Percentiles rank a stretch among this genome's conserved stretches.
phyloP scores from a whole-genome alignment of 2,888 invertebrate species.

The Crioceris asparagi region DNA sequence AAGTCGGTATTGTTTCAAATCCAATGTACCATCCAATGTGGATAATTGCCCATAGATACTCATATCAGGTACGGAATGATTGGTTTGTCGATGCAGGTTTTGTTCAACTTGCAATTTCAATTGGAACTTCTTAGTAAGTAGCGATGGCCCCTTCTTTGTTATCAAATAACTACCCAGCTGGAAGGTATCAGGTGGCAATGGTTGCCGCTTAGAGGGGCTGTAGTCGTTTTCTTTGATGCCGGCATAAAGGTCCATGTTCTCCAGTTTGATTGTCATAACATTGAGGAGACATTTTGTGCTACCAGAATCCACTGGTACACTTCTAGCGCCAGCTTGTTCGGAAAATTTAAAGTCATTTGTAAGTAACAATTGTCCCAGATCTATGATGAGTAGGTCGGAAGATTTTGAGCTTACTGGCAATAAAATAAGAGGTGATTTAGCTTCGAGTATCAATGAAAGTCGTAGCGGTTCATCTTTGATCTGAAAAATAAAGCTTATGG shows the following conservation, averaged over 20 bases:
- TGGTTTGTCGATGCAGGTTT: constrained; percentile 55
- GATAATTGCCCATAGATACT: constrained; percentile 76
- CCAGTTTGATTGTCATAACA: constrained; percentile 59
- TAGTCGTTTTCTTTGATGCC: constrained; percentile 38
- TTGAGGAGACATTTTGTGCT: constrained; percentile 55
- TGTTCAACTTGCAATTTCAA: constrained; percentile 71
- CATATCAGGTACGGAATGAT: constrained; percentile 62
- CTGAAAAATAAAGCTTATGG: constrained; percentile 18
- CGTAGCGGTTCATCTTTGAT: constrained; percentile 36
- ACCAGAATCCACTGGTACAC: constrained; percentile 34
- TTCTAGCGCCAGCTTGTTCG: constrained; percentile 45
- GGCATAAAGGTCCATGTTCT: constrained; percentile 67
- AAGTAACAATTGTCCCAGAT: constrained; percentile 67
- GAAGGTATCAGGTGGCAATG: constrained; percentile 19
- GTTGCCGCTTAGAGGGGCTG: constrained; percentile 20
- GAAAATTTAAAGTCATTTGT: constrained; percentile 64
- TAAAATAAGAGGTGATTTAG: constrained; percentile 72
- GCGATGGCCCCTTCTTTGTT: constrained; percentile 49
- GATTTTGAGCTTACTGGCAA: constrained; percentile 77
- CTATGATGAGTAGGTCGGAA: constrained; percentile 65
- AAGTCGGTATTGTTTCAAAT: constrained; percentile 76
- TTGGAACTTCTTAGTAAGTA: constrained; percentile 74
- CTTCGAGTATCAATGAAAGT: constrained; percentile 51
- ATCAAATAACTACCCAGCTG: constrained; percentile 43
- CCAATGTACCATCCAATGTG: constrained; percentile 71